Percentiles rank a stretch among this genome's conserved stretches.
Evolutionary conservation across 2,888 invertebrate genomes (phyloP).

Genomic region (Cephus sareptanus): DNA sequence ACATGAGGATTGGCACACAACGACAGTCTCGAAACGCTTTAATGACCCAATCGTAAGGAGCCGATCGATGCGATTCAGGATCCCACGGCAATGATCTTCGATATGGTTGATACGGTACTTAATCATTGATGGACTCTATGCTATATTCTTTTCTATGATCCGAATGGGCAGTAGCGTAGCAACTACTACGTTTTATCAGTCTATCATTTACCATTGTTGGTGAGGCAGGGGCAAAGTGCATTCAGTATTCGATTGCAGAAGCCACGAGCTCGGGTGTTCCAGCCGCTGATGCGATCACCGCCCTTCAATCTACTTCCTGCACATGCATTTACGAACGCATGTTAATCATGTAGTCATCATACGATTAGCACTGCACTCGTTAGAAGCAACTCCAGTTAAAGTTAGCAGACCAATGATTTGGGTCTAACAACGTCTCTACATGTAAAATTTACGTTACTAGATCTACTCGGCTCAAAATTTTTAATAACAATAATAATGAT

Average conservation of each 20-base stretch:
- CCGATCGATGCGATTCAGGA: background rate
- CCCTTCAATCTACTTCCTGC: slow-evolving; percentile 61
- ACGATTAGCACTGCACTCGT: background rate
- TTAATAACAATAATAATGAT: background rate
- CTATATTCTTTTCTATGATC: background rate
- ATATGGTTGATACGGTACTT: background rate
- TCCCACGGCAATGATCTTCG: background rate
- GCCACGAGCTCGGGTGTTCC: slow-evolving; percentile 65
- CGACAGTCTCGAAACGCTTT: background rate
- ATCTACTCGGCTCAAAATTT: background rate
- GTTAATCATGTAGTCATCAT: slow-evolving; percentile 1
- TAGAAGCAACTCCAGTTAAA: background rate
- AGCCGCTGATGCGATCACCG: slow-evolving; percentile 56
- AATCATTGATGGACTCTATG: background rate
- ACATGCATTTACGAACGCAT: slow-evolving; percentile 37
- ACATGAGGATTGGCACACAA: background rate
- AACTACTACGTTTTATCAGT: slow-evolving; percentile 31
- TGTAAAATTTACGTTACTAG: background rate
- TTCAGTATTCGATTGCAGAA: slow-evolving; percentile 65
- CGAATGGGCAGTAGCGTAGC: background rate
- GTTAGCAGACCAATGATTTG: background rate
- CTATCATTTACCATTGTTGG: slow-evolving; percentile 64
- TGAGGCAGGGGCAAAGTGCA: slow-evolving; percentile 63
- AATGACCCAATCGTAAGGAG: background rate
- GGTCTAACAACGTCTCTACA: background rate